These are phyloP conservation scores for Cephalopterus ornatus DNA, from an alignment of 2,113 vertebrate genomes.

Conservation along the genomic window DNA sequence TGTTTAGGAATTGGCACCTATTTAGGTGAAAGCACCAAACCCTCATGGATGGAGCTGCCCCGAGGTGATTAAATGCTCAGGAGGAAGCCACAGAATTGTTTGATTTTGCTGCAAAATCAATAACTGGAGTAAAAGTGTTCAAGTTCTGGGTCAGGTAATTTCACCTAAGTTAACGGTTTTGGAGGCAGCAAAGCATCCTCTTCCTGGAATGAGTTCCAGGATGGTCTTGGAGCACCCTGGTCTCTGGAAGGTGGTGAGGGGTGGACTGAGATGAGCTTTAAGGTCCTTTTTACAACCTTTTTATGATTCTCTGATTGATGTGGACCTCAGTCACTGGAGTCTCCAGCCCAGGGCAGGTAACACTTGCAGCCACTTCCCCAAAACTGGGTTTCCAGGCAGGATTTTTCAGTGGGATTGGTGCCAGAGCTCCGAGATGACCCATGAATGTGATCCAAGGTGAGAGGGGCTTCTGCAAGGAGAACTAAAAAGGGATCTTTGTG, in stretches of 20 bases:
- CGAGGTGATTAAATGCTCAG: not conserved
- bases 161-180: not conserved
- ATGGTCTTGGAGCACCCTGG: not conserved
- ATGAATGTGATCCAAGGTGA: not conserved
- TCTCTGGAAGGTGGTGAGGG: rapidly evolving
- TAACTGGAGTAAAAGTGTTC: not conserved
- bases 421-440: not conserved
- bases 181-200: not conserved
- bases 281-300: not conserved
- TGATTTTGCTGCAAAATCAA: not conserved
- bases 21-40: not conserved
- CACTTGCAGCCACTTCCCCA: not conserved
- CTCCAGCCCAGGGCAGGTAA: rapidly evolving
- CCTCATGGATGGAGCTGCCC: not conserved
- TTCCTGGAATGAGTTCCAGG: not conserved
- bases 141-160: not conserved
- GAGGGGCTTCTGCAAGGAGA: not conserved
- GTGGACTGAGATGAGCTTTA: not conserved
- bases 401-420: not conserved
- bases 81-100: not conserved
- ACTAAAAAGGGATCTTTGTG: not conserved
- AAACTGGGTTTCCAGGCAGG: not conserved
- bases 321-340: not conserved
- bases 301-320: not conserved
- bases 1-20: not conserved